These are phyloP conservation scores for Neoscelio sp. DNA, from an alignment of 2,888 invertebrate genomes.

Conservation along the genomic window DNA sequence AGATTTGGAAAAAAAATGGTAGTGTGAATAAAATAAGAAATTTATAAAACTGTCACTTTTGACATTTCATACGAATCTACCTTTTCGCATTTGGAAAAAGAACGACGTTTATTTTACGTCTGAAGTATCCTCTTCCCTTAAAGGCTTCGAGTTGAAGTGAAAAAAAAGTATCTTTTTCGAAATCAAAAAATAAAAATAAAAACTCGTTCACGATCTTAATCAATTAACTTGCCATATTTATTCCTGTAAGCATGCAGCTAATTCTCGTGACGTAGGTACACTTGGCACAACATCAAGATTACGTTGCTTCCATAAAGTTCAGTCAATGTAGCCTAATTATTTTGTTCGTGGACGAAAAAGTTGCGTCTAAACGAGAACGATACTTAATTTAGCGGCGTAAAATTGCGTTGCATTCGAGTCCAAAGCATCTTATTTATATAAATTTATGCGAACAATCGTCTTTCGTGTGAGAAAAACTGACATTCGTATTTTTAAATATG, in stretches of 20 bases:
- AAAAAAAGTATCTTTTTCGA: too few relatives aligned
- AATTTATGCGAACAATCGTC: too few relatives aligned
- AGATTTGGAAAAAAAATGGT: too few relatives aligned
- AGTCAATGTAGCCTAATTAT: conserved; percentile 59
- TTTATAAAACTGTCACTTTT: too few relatives aligned
- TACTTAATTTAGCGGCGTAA: conserved; percentile 37
- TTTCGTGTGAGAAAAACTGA: too few relatives aligned
- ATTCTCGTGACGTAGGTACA: conserved; percentile 54
- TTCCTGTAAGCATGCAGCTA: conserved; percentile 9
- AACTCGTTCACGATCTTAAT: conserved; percentile 26
- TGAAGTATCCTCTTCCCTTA: too few relatives aligned
- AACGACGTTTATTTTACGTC: too few relatives aligned
- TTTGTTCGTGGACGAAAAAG: conserved; percentile 54
- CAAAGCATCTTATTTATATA: background rate
- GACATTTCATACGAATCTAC: too few relatives aligned
- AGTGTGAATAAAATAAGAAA: too few relatives aligned
- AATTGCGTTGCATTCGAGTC: background rate
- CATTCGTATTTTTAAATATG: too few relatives aligned
- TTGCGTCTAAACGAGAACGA: conserved; percentile 47
- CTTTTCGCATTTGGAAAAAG: too few relatives aligned
- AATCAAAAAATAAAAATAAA: conserved; percentile 22
- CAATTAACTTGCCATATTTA: conserved; percentile 60
- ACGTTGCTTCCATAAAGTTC: conserved; percentile 62
- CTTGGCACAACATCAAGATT: conserved; percentile 70
- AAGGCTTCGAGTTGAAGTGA: too few relatives aligned